These are phyloP conservation scores for Horisme vitalbata DNA, from an alignment of 2,888 invertebrate species.

Conservation along the genomic window DNA sequence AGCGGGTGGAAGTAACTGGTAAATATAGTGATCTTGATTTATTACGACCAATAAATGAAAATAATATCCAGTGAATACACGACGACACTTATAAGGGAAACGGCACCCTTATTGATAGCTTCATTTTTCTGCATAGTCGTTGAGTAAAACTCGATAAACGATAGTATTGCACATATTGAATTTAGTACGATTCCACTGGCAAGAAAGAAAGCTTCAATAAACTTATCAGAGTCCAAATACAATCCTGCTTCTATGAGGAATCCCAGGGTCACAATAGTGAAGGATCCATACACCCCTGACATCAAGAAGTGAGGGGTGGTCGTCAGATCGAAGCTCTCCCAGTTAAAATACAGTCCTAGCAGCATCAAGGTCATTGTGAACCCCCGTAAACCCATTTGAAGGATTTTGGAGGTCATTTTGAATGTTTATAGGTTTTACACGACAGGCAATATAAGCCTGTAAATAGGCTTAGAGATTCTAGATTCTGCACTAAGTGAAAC, in stretches of 20 bases:
- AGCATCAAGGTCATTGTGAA: constrained; percentile 43
- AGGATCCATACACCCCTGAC: constrained; percentile 54
- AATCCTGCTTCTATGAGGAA: constrained; percentile 55
- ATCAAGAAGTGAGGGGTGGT: constrained; percentile 45
- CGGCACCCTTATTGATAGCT: constrained; percentile 46
- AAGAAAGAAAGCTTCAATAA: constrained; percentile 43
- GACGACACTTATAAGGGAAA: constrained; percentile 41
- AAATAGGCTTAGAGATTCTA: too few relatives aligned
- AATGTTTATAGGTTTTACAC: too few relatives aligned
- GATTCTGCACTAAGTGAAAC: too few relatives aligned
- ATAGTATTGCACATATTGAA: constrained; percentile 36
- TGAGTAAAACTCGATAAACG: constrained; percentile 43
- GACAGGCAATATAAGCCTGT: too few relatives aligned
- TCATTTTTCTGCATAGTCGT: constrained; percentile 22
- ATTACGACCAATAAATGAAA: constrained; percentile 19
- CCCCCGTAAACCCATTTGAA: constrained; percentile 55
- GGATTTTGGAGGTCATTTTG: constrained; percentile 43
- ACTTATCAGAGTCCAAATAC: constrained; percentile 35
- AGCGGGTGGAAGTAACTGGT: too few relatives aligned
- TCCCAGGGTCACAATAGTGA: constrained; percentile 47
- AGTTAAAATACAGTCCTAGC: constrained; percentile 46
- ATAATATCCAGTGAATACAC: constrained; percentile 46
- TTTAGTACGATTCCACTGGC: constrained; percentile 41
- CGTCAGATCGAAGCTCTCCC: constrained; percentile 43
- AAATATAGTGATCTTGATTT: too few relatives aligned